phyloP scores from a whole-genome alignment of 1,140 invertebrate genomes.

The Zaprionus davidi region DNA sequence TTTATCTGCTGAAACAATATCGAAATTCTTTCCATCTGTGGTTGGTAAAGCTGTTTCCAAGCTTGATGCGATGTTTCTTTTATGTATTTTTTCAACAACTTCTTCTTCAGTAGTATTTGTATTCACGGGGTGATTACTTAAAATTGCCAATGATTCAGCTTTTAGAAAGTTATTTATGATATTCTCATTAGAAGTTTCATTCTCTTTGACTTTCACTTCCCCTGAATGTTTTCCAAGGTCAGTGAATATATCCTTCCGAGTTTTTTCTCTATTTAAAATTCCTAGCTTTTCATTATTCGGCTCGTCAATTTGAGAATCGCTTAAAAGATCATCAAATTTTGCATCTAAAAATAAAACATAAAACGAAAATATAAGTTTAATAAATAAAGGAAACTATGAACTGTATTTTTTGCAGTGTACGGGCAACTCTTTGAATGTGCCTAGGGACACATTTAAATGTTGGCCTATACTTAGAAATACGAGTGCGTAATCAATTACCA shows the following conservation, averaged over 20 bases:
- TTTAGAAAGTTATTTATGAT: not conserved
- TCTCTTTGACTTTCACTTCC: not conserved
- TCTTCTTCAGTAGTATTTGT: too few relatives aligned
- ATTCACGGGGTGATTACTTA: not conserved
- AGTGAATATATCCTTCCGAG: not conserved
- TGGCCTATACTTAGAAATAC: not conserved
- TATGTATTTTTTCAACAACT: not conserved
- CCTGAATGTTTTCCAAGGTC: not conserved
- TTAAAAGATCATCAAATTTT: slow-evolving; percentile 1
- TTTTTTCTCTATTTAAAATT: slow-evolving; percentile 12
- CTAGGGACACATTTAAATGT: not conserved
- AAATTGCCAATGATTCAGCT: not conserved
- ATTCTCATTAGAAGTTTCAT: slow-evolving; percentile 1
- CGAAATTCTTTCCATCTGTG: not conserved
- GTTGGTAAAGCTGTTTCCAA: not conserved
- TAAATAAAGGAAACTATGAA: not conserved
- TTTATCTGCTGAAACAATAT: not conserved
- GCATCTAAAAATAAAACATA: not conserved
- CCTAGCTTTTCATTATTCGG: not conserved
- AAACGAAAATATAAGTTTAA: not conserved
- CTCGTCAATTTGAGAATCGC: not conserved
- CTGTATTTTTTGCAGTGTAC: not conserved
- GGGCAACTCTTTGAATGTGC: not conserved
- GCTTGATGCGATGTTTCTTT: not conserved
- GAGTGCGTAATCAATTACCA: slow-evolving; percentile 46